These are phyloP conservation scores for Rhinogobius similis DNA, from an alignment of 2,113 vertebrate species.

Conservation along the genomic window DNA sequence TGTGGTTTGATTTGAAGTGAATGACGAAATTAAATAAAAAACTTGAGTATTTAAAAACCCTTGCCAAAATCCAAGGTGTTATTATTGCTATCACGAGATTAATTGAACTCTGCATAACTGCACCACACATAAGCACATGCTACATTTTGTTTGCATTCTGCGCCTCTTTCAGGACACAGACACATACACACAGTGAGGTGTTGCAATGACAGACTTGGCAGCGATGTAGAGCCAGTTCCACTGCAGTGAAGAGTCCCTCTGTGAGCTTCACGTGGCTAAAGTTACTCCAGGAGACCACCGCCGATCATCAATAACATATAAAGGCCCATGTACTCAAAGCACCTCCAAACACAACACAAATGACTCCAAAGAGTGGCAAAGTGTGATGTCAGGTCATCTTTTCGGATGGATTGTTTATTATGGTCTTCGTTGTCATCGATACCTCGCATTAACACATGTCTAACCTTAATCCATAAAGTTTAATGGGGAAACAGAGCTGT, in stretches of 20 bases:
- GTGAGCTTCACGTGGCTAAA: constrained; percentile 32
- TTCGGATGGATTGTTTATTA: constrained; percentile 3
- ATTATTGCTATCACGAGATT: background rate
- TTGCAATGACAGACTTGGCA: constrained; percentile 38
- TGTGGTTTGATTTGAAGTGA: too few relatives aligned
- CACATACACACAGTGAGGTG: constrained; percentile 40
- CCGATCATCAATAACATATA: constrained; percentile 52
- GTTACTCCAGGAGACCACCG: constrained; percentile 47
- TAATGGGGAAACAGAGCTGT: constrained; percentile 19
- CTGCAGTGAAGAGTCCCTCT: constrained; percentile 45
- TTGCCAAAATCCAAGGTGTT: background rate
- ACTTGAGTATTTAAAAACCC: background rate
- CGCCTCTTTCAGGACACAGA: constrained; percentile 29
- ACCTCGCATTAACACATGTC: constrained; percentile 32
- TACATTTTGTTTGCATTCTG: constrained; percentile 25
- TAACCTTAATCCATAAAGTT: constrained; percentile 16
- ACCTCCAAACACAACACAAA: constrained; percentile 49
- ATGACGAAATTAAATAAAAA: too few relatives aligned
- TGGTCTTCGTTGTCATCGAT: constrained; percentile 42
- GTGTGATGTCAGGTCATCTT: constrained; percentile 25
- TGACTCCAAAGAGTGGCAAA: constrained; percentile 23
- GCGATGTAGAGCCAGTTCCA: constrained; percentile 42
- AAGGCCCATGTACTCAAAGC: constrained; percentile 28
- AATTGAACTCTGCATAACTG: background rate
- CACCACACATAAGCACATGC: background rate